Base-by-base conservation (phyloP, 2,797 vertebrate species). In the Galagoides demidoff region DNA sequence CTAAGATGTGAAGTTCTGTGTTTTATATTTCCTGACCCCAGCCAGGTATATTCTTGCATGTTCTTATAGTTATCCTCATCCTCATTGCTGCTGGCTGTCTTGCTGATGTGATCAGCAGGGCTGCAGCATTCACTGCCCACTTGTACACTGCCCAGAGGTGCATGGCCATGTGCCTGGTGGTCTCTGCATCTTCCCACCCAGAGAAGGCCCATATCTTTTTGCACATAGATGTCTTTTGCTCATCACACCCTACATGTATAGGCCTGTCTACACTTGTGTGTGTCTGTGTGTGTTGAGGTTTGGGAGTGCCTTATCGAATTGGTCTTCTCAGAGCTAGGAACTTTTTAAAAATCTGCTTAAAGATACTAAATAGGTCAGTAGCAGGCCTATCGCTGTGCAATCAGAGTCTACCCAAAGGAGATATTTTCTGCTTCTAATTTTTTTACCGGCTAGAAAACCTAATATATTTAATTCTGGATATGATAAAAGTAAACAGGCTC, bases 281-380 rank as follows among this genome's bases (percentile, higher is more conserved):
- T 49, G 31, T 29, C n/a, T 2, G 29, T 31, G 22, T 3, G 37
- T 61, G 68, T 9, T 70, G 25, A 13, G 39, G 37, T 25, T 52
- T 52, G 37, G 37, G 45, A 27, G 20, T 70, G 20, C 34, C 61
- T 92, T 76, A 70, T 96, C 61, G 68, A 68, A 63, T 19, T 73
- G 71, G 17, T 61, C 25, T 93, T n/a, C 6, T 92, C 55, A 92
- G 43, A 64, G 37, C 31, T 57, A 57, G 29, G 14, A 85, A 39
- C 27, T 20, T 49, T 95, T 82, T 63, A 43, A 59, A 95, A 95
- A 85, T 74, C 64, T 82, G 57, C 64, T 87, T 71, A 57, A 74
- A 79, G 55, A 82, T 12, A 85, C 34, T 57, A 29, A 81, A 20
- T 14, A 81, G 86, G 55, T 19, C 45, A 39, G 45, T 0, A 55